These are phyloP conservation scores for Troilus luridus DNA, from an alignment of 2,888 invertebrate genomes.

Conservation along the genomic window DNA sequence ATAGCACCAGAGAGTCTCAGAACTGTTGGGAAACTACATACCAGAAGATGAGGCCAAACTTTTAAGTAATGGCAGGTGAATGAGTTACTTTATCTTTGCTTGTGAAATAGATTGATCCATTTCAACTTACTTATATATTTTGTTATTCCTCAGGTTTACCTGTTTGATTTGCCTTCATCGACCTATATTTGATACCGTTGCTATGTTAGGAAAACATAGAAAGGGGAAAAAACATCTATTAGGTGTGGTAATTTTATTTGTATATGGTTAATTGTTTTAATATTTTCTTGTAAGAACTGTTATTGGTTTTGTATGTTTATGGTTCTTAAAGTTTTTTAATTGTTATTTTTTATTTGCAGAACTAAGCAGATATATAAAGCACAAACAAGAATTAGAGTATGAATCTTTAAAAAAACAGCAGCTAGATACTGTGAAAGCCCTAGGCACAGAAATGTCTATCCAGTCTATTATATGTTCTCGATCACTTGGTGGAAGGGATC, in stretches of 20 bases:
- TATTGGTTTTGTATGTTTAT: slow-evolving; percentile 9
- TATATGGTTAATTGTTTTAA: not conserved
- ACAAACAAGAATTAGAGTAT: slow-evolving; percentile 65
- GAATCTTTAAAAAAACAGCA: slow-evolving; percentile 60
- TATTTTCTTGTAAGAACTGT: not conserved
- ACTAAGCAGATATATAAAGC: slow-evolving; percentile 65
- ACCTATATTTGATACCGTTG: slow-evolving; percentile 66
- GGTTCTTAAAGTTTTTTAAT: not conserved
- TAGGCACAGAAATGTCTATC: slow-evolving; percentile 2
- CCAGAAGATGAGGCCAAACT: slow-evolving; percentile 66
- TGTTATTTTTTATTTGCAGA: slow-evolving; percentile 63
- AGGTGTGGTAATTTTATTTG: slow-evolving; percentile 61
- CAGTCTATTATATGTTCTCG: slow-evolving; percentile 36
- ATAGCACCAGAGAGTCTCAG: slow-evolving; percentile 65
- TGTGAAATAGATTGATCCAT: not conserved
- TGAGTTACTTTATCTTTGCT: not conserved
- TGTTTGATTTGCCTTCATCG: slow-evolving; percentile 66
- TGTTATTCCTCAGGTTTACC: slow-evolving; percentile 64
- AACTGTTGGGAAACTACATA: slow-evolving; percentile 65
- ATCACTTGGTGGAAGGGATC: slow-evolving; percentile 28
- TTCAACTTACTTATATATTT: not conserved
- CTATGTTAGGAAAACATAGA: slow-evolving; percentile 65
- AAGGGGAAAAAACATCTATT: slow-evolving; percentile 66
- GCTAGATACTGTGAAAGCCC: slow-evolving; percentile 43
- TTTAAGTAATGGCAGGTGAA: slow-evolving; percentile 66